Percentiles rank a stretch among this genome's conserved stretches.
Evolutionary conservation across 1,140 invertebrate species (phyloP).

Genomic region (Drosophila bipectinata): DNA sequence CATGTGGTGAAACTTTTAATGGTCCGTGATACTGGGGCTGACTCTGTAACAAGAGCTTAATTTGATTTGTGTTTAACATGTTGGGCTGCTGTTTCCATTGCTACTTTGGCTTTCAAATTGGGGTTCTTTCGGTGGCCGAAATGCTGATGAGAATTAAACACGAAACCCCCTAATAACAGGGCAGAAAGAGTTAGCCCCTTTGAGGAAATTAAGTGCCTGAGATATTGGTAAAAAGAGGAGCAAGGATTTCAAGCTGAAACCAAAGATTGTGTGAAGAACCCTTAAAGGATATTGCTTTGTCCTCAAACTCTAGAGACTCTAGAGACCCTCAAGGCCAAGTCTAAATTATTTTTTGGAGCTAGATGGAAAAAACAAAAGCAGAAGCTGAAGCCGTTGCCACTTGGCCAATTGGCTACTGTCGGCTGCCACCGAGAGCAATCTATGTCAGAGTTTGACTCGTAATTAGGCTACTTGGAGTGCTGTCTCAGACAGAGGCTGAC

Average conservation of each 20-base stretch:
- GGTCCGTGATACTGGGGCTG: slow-evolving; percentile 37
- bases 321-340: slow-evolving; percentile 33
- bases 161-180: slow-evolving; percentile 40
- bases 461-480: slow-evolving; percentile 75
- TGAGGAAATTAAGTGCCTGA: slow-evolving; percentile 13
- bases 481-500: slow-evolving; percentile 16
- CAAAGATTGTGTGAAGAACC: no score
- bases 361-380: neutral
- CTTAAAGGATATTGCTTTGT: neutral
- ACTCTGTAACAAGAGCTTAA: slow-evolving; percentile 66
- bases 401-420: slow-evolving; percentile 48
- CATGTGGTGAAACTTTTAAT: slow-evolving; percentile 75
- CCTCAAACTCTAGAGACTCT: neutral
- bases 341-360: slow-evolving; percentile 44
- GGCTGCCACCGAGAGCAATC: slow-evolving; percentile 59
- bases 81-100: slow-evolving; percentile 20
- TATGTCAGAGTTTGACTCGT: slow-evolving; percentile 70
- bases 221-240: neutral
- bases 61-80: slow-evolving; percentile 67
- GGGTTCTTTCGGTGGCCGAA: slow-evolving; percentile 19
- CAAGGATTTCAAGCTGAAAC: neutral
- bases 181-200: slow-evolving; percentile 1
- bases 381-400: slow-evolving; percentile 26
- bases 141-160: slow-evolving; percentile 68
- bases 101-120: slow-evolving; percentile 5